Base-by-base conservation (phyloP, 2,113 vertebrate species). In the Rhea pennata region DNA sequence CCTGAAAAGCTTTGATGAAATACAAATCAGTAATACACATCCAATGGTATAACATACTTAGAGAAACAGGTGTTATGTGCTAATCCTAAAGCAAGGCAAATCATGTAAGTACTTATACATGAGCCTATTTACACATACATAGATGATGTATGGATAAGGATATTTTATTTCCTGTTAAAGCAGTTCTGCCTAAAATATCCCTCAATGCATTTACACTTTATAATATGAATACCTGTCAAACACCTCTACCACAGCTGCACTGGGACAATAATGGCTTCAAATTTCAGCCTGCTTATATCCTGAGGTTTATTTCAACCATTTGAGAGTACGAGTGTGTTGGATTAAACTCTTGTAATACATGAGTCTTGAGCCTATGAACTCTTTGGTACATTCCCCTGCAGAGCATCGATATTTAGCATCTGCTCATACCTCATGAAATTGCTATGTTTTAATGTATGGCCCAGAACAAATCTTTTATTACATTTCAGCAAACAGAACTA, bases 401-500 rank as follows among this genome's bases (percentile, higher is more conserved):
- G 75, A 91, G 50, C 74, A 31, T 75, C 92, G 53, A 86, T 86
- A 53, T 90, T 84, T 85, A 92, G 90, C 66, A 85, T 95, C 59
- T 91, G 61, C 54, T 84, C 16, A 29, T 91, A 61, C n/a, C 48
- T 62, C 78, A 72, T 13, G 15, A 19, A 83, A 76, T 36, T 44
- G 64, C 40, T 69, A 31, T 12, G 8, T 36, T 94, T 88, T 96
- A 96, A 98, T 96, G 92, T 96, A 97, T 94, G 87, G 89, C 92
- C 59, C 89, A 79, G 62, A 36, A 54, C 87, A 70, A 91, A 39
- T 84, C 93, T 95, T 93, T 88, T 92, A 96, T 97, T 94, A 94
- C 58, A 80, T 81, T 95, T 95, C 89, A 92, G 70, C 77, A 84
- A 95, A 95, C 61, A 92, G 86, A 95, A 89, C 91, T 78, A 46